Base-by-base conservation (phyloP, 2,113 vertebrate genomes). In the Motacilla alba region DNA sequence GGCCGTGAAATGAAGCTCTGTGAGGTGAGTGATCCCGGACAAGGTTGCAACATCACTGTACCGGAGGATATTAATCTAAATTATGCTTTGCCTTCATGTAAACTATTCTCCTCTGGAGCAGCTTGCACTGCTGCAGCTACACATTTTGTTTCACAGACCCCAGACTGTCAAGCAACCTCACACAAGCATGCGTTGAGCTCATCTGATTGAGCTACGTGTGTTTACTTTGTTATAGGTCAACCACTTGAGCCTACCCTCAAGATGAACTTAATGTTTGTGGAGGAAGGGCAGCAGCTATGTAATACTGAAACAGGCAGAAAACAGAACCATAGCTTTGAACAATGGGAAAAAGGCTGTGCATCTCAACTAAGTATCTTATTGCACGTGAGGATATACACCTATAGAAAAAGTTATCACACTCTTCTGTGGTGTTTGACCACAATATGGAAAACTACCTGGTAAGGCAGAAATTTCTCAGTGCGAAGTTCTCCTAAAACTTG, bases 231-330 rank as follows among this genome's bases (percentile, higher is more conserved):
- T 89, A 84, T 93, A 87, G 95, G 72, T 95, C 84, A 87, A 91
- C 97, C 96, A 85, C 97, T 96, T 95, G 89, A 96, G 91, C 78
- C 95, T 98, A 97, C 97, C 97, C 97, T 97, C 95, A 95, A 90
- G 83, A 73, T 97, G 97, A 98, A 96, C 97, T 96, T 96, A 95
- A 93, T 97, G 96, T 95, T 96, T 98, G 95, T 5, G 6, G 97
- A 95, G 90, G 83, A 97, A 97, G 79, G 89, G 79, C 87, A 88
- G 90, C 77, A 94, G 77, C 87, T 97, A 97, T 97, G 91, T 95
- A 77, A 63, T 66, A 93, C 91, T 63, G 89, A 62, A 92, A 82
- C 41, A 93, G 83, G 66, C 66, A 69, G 73, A 91, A 94, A 94
- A 80, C 49, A 93, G 88, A 92, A 72, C 60, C 83, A 44, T 47